These are phyloP conservation scores for Watsonalla binaria DNA, from an alignment of 2,888 invertebrate species.

Conservation along the genomic window DNA sequence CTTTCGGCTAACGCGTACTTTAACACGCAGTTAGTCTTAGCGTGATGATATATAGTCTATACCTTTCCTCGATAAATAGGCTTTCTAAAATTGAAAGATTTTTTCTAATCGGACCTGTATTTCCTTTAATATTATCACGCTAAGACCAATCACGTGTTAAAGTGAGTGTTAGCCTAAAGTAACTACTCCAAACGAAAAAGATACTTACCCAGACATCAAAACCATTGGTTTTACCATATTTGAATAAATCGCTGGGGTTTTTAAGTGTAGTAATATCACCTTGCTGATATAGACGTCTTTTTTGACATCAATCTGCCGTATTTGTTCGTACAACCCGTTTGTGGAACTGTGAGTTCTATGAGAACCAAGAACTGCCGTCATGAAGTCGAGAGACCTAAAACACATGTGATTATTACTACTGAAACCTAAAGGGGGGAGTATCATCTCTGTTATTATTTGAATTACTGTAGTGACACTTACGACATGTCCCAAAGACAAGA, in stretches of 20 bases:
- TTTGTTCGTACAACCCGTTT: constrained; percentile 84
- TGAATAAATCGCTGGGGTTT: constrained; percentile 76
- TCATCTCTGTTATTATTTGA: not conserved
- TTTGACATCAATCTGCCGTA: constrained; percentile 79
- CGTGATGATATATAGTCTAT: no score
- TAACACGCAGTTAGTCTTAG: no score
- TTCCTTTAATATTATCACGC: no score
- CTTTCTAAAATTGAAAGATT: no score
- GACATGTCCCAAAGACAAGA: constrained; percentile 69
- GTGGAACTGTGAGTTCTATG: constrained; percentile 78
- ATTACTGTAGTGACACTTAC: constrained; percentile 35
- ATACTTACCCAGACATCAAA: constrained; percentile 69
- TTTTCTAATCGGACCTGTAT: no score
- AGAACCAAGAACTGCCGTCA: constrained; percentile 83
- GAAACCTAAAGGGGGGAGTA: not conserved
- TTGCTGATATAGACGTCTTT: constrained; percentile 78
- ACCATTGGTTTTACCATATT: constrained; percentile 83
- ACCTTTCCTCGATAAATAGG: no score
- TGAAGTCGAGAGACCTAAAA: constrained; percentile 78
- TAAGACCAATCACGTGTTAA: no score
- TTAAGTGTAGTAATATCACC: constrained; percentile 81
- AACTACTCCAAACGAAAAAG: no score
- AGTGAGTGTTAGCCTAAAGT: no score
- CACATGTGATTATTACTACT: constrained; percentile 4
- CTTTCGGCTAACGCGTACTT: no score